A percentile compares a stretch with the other conserved stretches of the same genome.
phyloP scores from a whole-genome alignment of 1,140 invertebrate species.

The Drosophila ogumai region DNA sequence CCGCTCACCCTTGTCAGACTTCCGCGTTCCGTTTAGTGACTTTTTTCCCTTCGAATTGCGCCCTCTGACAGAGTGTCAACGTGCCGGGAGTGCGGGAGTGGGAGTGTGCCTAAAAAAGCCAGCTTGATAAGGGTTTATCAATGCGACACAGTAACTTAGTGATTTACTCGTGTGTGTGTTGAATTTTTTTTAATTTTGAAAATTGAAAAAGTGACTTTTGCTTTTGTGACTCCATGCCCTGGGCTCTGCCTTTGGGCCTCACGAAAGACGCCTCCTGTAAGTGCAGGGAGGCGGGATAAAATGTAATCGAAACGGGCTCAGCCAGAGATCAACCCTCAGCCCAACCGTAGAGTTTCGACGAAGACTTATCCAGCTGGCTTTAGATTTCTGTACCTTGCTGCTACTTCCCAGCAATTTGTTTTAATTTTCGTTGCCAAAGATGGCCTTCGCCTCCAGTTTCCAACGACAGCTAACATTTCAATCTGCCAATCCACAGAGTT shows the following conservation, averaged over 20 bases:
- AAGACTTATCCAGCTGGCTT: not conserved
- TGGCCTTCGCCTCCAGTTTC: slow-evolving; percentile 9
- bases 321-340: not conserved
- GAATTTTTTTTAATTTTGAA: slow-evolving; percentile 79
- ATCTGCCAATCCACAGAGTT: slow-evolving; percentile 55
- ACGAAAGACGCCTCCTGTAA: not conserved
- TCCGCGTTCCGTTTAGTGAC: slow-evolving; percentile 71
- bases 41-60: slow-evolving; percentile 54
- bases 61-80: slow-evolving; percentile 80
- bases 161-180: slow-evolving; percentile 80
- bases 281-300: slow-evolving; percentile 3
- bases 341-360: not conserved
- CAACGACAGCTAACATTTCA: slow-evolving; percentile 41
- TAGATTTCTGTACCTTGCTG: not conserved
- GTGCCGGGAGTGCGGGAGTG: slow-evolving; percentile 27
- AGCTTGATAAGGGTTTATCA: slow-evolving; percentile 83
- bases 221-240: slow-evolving; percentile 64
- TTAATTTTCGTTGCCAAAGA: slow-evolving; percentile 53
- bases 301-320: slow-evolving; percentile 42
- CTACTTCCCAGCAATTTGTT: slow-evolving; percentile 23
- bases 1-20: slow-evolving; percentile 71
- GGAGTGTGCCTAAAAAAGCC: slow-evolving; percentile 45
- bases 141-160: slow-evolving; percentile 83
- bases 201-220: slow-evolving; percentile 84
- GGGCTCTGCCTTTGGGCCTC: not conserved